phyloP scores from a whole-genome alignment of 2,797 vertebrate genomes.

The Adrianichthys oophorus region DNA sequence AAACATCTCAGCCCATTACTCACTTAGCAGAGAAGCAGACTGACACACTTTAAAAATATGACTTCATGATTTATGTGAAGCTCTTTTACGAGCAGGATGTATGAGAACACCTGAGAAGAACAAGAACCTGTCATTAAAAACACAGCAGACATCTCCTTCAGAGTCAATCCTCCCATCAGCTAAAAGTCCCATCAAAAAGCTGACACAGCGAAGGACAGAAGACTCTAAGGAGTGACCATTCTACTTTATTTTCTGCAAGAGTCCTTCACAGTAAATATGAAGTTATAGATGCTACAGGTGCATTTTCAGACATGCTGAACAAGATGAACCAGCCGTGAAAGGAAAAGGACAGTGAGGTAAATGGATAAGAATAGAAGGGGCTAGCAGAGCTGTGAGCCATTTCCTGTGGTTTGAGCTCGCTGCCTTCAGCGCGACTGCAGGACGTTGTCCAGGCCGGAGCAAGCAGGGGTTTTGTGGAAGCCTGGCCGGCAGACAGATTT shows the following conservation, averaged over 20 bases:
- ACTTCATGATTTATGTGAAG: neutral
- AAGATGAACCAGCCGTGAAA: slow-evolving; percentile 10
- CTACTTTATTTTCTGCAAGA: neutral
- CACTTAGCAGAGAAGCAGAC: too few species aligned
- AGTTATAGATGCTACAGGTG: slow-evolving; percentile 21
- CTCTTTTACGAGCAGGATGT: neutral
- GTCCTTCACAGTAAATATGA: slow-evolving; percentile 19
- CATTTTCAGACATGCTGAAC: slow-evolving; percentile 24
- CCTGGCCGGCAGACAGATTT: slow-evolving; percentile 59
- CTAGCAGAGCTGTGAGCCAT: slow-evolving; percentile 23
- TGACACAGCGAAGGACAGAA: too few species aligned
- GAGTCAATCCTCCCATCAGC: slow-evolving; percentile 48
- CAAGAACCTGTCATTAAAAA: slow-evolving; percentile 7
- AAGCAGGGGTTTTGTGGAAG: slow-evolving; percentile 44
- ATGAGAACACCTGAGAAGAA: too few species aligned
- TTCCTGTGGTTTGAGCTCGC: slow-evolving; percentile 50
- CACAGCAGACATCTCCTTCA: slow-evolving; percentile 49
- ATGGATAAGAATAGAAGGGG: slow-evolving; percentile 33
- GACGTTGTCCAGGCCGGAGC: slow-evolving; percentile 68
- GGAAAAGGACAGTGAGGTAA: slow-evolving; percentile 7
- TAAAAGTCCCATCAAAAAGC: too few species aligned
- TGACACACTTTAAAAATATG: neutral
- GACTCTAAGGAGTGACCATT: too few species aligned
- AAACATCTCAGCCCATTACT: too few species aligned
- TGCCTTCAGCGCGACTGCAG: slow-evolving; percentile 53